These are phyloP conservation scores for Heliconius melpomene DNA, from an alignment of 1,140 invertebrate species.

Conservation along the genomic window DNA sequence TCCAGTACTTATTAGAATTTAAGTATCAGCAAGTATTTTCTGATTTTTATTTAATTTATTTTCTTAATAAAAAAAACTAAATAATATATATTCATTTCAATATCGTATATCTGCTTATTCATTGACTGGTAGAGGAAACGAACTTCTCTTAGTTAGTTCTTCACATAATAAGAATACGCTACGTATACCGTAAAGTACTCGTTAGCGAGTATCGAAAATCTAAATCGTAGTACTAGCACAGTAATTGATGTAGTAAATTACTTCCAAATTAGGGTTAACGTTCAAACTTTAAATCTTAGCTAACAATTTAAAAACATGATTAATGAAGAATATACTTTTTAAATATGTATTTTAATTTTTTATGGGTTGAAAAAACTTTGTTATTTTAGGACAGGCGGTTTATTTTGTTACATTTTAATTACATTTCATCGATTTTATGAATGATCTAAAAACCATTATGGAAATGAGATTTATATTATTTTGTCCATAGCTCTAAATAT, in stretches of 20 bases:
- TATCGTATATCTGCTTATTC: too few species aligned
- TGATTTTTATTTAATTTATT: too few species aligned
- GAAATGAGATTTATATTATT: neutral
- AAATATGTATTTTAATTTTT: neutral
- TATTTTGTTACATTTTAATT: neutral
- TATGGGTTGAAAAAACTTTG: neutral
- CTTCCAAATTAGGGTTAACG: conserved; percentile 12
- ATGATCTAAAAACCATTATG: neutral
- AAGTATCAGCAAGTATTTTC: too few species aligned
- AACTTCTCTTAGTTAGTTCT: too few species aligned
- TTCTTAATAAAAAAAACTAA: too few species aligned
- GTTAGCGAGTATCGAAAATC: neutral
- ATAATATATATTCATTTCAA: too few species aligned
- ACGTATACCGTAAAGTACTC: neutral
- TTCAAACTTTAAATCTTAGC: neutral
- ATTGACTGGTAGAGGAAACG: too few species aligned
- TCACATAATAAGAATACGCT: too few species aligned
- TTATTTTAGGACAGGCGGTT: neutral
- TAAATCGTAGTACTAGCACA: neutral
- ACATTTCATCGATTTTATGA: neutral
- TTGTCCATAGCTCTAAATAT: too few species aligned
- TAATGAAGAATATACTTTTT: neutral
- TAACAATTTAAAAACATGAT: neutral
- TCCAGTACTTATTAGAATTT: too few species aligned
- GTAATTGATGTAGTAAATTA: conserved; percentile 16